phyloP scores from a whole-genome alignment of 2,888 invertebrate species.

The Blera fallax region DNA sequence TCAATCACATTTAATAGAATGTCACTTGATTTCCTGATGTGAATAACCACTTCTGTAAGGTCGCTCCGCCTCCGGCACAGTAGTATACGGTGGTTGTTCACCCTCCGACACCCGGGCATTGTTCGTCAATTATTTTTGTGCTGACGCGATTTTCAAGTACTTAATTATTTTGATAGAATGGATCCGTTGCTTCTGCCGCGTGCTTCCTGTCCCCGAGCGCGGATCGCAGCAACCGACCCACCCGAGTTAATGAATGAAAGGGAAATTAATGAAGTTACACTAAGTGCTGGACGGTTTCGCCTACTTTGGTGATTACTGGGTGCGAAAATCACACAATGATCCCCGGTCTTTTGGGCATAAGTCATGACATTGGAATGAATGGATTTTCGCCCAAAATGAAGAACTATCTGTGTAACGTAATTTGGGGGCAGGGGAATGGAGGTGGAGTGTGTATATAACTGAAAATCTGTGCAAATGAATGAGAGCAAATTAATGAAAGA shows the following conservation, averaged over 20 bases:
- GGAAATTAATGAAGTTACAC: constrained; percentile 45
- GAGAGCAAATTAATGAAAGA: constrained; percentile 31
- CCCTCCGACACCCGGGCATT: constrained; percentile 16
- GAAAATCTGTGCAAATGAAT: constrained; percentile 20
- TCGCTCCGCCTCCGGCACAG: background rate
- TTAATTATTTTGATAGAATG: constrained; percentile 48
- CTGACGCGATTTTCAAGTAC: constrained; percentile 43
- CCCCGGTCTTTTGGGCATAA: constrained; percentile 12
- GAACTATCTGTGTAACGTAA: background rate
- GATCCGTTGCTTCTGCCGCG: constrained; percentile 11
- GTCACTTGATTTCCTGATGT: constrained; percentile 59
- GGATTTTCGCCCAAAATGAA: background rate
- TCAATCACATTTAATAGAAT: constrained; percentile 70
- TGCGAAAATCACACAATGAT: constrained; percentile 38
- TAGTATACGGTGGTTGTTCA: background rate
- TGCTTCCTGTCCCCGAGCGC: background rate
- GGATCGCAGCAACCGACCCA: background rate
- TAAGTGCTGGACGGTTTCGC: constrained; percentile 42
- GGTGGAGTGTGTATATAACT: background rate
- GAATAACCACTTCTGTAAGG: constrained; percentile 31
- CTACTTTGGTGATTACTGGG: constrained; percentile 41
- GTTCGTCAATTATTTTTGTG: constrained; percentile 54
- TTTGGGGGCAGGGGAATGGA: background rate
- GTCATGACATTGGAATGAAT: constrained; percentile 12
- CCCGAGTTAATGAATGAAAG: constrained; percentile 29